These are phyloP conservation scores for Drosophila bipectinata DNA, from an alignment of 1,140 invertebrate species.

Conservation along the genomic window DNA sequence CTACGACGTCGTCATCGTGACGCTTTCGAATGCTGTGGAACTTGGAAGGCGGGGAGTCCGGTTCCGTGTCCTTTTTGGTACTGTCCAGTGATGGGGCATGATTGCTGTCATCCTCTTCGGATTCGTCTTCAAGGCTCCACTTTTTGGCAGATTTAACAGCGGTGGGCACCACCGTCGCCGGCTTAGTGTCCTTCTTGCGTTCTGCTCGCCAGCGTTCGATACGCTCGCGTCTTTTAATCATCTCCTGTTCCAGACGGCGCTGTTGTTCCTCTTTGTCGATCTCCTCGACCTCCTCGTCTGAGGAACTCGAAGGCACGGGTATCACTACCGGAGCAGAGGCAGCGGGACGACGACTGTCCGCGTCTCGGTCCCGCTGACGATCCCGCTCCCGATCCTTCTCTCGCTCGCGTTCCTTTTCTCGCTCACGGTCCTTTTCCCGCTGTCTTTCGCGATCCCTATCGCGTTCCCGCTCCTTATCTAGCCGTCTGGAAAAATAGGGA, in stretches of 20 bases:
- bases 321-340: slow-evolving; percentile 44
- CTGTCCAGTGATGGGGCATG: slow-evolving; percentile 45
- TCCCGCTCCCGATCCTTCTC: slow-evolving; percentile 77
- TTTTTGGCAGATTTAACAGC: slow-evolving; percentile 88
- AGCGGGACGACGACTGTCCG: slow-evolving; percentile 78
- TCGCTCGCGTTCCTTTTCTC: slow-evolving; percentile 82
- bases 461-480: slow-evolving; percentile 81
- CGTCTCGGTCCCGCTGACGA: slow-evolving; percentile 72
- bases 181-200: slow-evolving; percentile 90
- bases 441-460: slow-evolving; percentile 83
- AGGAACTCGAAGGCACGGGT: slow-evolving; percentile 55
- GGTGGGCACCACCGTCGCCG: slow-evolving; percentile 56
- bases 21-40: slow-evolving; percentile 85
- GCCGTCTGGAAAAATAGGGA: slow-evolving; percentile 58
- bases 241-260: slow-evolving; percentile 95
- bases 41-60: slow-evolving; percentile 70
- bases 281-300: slow-evolving; percentile 66
- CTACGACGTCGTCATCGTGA: slow-evolving; percentile 84
- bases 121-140: slow-evolving; percentile 97
- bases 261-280: slow-evolving; percentile 91
- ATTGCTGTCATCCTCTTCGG: slow-evolving; percentile 87
- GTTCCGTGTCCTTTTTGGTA: slow-evolving; percentile 63
- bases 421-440: slow-evolving; percentile 75
- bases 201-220: slow-evolving; percentile 96
- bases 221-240: slow-evolving; percentile 97